Base-by-base conservation (phyloP, 1,140 invertebrate genomes). In the Polypedilum pembai region DNA sequence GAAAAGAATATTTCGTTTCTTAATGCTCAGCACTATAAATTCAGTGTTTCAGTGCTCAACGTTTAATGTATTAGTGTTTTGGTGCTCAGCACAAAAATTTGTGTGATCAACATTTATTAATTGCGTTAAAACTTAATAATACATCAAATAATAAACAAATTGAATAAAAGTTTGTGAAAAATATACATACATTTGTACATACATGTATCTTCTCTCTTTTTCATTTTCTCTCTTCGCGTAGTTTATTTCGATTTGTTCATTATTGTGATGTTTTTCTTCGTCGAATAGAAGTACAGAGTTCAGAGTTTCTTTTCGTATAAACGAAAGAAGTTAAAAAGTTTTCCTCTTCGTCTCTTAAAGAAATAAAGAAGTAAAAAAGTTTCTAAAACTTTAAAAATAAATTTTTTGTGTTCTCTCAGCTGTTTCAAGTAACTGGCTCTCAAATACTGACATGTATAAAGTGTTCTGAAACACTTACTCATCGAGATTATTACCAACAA, bases 361-460 rank as follows among this genome's bases (percentile, higher is more conserved):
- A 33, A 33, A 33, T 33, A 33, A 33, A 33, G 24, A 33, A 33
- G 24, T 33, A 33, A 33, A 33, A 33, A 33, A 33, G 24, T 33
- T 33, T 33, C 24, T 33, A 33, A 33, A 33, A 33, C 24, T 33
- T 33, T 33, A 33, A 33, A 3, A 3, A 33, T 33, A 33, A 5
- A 33, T 33, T 33, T 33, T 33, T 56, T 18, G 7, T 18, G 65
- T 4, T 65, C 24, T 33, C 78, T 33, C 78, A 82, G 80, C 77
- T 82, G 76, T 82, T 81, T 75, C 80, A 82, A 78, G 80, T 82
- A 75, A 80, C 80, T 76, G 80, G 80, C 74, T 82, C 81, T 78
- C 81, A 79, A 77, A 80, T 81, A 79, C 80, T 80, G 76, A 81
- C 80, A 76, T 82, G 80, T 80, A 80, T 80, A 18, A 80, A 80